These are phyloP conservation scores for Cecidostiba fungosa DNA, from an alignment of 2,888 invertebrate genomes.

Conservation along the genomic window DNA sequence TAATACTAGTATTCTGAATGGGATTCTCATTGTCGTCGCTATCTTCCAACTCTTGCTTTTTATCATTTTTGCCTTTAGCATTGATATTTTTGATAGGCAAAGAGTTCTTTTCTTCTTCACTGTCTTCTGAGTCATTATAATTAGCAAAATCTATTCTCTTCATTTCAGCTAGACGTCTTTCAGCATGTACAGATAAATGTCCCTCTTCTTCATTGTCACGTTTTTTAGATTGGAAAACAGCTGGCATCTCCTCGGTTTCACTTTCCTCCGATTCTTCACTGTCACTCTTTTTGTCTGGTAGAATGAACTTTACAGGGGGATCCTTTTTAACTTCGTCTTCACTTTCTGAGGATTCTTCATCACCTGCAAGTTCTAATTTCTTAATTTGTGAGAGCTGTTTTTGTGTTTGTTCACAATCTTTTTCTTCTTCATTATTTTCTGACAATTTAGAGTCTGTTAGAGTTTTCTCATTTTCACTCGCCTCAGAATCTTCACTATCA, in stretches of 20 bases:
- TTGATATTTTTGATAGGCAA: background rate
- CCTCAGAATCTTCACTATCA: background rate
- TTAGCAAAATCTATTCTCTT: background rate
- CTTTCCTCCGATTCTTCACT: constrained; percentile 10
- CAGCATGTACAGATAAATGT: background rate
- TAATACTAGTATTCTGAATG: background rate
- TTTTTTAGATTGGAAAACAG: background rate
- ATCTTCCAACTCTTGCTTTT: background rate
- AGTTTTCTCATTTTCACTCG: background rate
- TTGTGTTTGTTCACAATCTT: background rate
- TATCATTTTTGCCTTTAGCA: background rate
- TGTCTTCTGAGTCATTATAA: background rate
- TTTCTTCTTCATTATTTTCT: background rate
- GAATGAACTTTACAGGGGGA: background rate
- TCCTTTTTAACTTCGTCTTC: background rate
- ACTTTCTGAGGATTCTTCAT: constrained; percentile 3
- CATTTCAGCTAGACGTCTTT: background rate
- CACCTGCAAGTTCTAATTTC: background rate
- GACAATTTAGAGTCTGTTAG: background rate
- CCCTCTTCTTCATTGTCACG: background rate
- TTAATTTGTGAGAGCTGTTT: background rate
- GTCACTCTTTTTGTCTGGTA: constrained; percentile 10
- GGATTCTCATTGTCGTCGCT: background rate
- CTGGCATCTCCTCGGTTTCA: background rate
- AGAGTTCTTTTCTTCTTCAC: background rate